A percentile compares a stretch with the other conserved stretches of the same genome.
These are phyloP conservation scores for Hemibagrus guttatus DNA, from an alignment of 2,797 vertebrate genomes.

Conservation along the genomic window DNA sequence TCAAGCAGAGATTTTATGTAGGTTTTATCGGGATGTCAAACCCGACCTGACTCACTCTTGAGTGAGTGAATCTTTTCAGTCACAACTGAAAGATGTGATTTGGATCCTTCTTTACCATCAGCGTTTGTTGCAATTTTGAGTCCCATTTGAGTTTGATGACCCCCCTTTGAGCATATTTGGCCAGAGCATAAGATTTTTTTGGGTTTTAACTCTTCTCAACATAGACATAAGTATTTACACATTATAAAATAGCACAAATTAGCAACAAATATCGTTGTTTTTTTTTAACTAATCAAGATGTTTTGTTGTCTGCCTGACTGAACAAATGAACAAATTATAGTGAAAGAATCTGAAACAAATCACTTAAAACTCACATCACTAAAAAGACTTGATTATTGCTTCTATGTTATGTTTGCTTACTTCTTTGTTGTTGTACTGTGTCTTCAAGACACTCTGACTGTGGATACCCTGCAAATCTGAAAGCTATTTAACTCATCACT, in stretches of 20 bases:
- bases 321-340: not conserved
- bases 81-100: not conserved
- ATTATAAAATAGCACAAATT: not conserved
- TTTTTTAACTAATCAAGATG: not conserved
- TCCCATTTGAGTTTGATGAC: not conserved
- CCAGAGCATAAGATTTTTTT: not conserved
- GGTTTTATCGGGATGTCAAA: not conserved
- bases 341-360: not conserved
- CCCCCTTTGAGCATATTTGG: not conserved
- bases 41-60: not conserved
- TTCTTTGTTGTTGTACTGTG: not conserved
- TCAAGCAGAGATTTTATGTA: not conserved
- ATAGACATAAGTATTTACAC: not conserved
- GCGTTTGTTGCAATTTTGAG: not conserved
- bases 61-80: not conserved
- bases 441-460: not conserved
- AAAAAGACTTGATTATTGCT: not conserved
- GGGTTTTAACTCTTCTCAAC: not conserved
- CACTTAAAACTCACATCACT: not conserved
- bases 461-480: not conserved
- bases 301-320: not conserved
- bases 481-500: not conserved
- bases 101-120: not conserved
- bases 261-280: not conserved
- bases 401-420: not conserved